Evolutionary conservation across 2,888 invertebrate species (phyloP).

Genomic region (Amphiduros pacificus): DNA sequence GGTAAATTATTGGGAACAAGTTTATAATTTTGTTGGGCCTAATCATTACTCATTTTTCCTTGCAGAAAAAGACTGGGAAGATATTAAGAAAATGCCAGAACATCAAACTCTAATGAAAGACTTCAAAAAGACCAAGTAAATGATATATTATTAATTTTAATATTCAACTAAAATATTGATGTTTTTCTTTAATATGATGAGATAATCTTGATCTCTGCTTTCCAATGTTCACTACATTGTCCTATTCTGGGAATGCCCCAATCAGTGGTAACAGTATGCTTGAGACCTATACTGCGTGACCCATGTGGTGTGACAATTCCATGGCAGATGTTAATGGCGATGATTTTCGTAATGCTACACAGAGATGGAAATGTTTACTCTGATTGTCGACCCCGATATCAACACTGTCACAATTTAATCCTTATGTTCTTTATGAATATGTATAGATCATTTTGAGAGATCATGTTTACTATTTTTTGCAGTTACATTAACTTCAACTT

Average conservation of each 20-base stretch:
- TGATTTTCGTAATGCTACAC: too few species aligned
- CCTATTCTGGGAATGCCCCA: too few species aligned
- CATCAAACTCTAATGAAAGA: slow-evolving; percentile 93
- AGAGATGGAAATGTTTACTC: too few species aligned
- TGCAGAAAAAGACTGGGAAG: slow-evolving; percentile 89
- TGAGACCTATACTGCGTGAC: too few species aligned
- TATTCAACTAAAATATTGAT: not conserved
- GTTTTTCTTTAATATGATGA: not conserved
- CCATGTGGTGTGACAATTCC: too few species aligned
- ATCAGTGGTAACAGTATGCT: too few species aligned
- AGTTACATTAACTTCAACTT: slow-evolving; percentile 58
- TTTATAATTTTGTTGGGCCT: not conserved
- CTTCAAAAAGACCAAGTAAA: slow-evolving; percentile 88
- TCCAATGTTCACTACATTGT: too few species aligned
- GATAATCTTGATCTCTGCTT: not conserved
- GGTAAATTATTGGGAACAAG: not conserved
- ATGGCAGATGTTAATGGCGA: too few species aligned
- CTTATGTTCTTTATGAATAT: too few species aligned
- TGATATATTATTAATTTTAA: not conserved
- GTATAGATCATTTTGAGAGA: too few species aligned
- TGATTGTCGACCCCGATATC: too few species aligned
- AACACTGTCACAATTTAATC: too few species aligned
- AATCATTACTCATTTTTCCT: slow-evolving; percentile 8
- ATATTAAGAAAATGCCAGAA: slow-evolving; percentile 98
- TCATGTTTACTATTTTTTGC: slow-evolving; percentile 26